Conservation (phyloP, 1,140 invertebrate genomes). For the Acromyrmex echinatior region DNA sequence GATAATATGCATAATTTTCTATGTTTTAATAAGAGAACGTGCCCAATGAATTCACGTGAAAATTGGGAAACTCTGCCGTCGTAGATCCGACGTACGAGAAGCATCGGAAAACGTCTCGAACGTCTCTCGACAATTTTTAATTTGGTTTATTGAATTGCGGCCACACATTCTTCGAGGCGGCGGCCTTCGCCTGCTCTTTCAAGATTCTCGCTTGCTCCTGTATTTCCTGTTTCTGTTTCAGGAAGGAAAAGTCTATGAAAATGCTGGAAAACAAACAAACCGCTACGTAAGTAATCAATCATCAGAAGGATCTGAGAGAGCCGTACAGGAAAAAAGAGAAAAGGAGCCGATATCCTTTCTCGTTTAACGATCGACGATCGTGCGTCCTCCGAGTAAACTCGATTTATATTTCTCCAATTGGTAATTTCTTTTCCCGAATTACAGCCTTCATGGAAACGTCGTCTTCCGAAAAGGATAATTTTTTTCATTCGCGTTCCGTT, state of each 20-base stretch:
- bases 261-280: constrained; percentile 88
- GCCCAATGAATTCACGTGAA: constrained; percentile 36
- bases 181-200: constrained; percentile 85
- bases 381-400: constrained; percentile 3
- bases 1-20: background rate
- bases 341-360: constrained; percentile 36
- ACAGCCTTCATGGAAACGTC: constrained; percentile 13
- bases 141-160: constrained; percentile 86
- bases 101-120: constrained; percentile 74
- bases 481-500: background rate
- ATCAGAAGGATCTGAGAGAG: constrained; percentile 10
- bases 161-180: constrained; percentile 85
- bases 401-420: constrained; percentile 32
- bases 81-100: constrained; percentile 57
- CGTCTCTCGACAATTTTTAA: constrained; percentile 73
- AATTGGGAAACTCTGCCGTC: constrained; percentile 35
- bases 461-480: constrained; percentile 29
- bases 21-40: constrained; percentile 52
- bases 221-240: constrained; percentile 92
- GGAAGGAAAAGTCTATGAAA: constrained; percentile 92
- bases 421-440: constrained; percentile 6
- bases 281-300: constrained; percentile 70
- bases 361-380: constrained; percentile 38
- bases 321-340: constrained; percentile 45
- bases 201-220: constrained; percentile 87